Evolutionary conservation across 1,140 invertebrate species (phyloP).

Genomic region (Heliconius hewitsoni): DNA sequence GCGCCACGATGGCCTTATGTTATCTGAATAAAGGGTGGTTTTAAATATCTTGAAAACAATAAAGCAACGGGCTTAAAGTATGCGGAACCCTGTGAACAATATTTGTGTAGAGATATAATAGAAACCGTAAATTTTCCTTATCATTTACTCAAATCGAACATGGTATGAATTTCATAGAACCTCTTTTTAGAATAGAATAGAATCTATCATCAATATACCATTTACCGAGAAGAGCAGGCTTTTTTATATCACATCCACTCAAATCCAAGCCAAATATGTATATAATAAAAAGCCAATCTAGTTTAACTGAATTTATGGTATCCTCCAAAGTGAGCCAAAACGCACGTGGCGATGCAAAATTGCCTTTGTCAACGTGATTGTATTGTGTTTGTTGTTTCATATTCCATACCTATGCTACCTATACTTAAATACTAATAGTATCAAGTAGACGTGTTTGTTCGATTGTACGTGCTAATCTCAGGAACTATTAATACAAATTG

Average conservation of each 20-base stretch:
- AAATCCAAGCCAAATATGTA: constrained; percentile 21
- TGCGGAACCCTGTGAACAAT: no score
- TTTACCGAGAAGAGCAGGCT: background rate
- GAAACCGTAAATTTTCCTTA: background rate
- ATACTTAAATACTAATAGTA: background rate
- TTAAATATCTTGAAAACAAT: no score
- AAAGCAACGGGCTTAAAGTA: no score
- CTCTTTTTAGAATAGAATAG: background rate
- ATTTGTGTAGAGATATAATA: background rate
- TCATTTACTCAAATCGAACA: background rate
- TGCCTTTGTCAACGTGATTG: constrained; percentile 24
- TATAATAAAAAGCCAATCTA: background rate
- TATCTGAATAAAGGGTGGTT: no score
- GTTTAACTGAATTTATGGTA: constrained; percentile 5
- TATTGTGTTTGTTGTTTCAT: background rate
- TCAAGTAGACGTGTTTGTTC: background rate
- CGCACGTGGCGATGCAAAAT: constrained; percentile 22
- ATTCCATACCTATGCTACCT: background rate
- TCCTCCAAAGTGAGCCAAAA: constrained; percentile 2
- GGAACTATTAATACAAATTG: no score
- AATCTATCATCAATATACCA: background rate
- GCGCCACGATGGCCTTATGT: no score
- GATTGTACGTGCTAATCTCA: no score
- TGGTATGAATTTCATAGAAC: background rate
- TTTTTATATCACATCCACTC: background rate